Base-by-base conservation (phyloP, 2,797 vertebrate genomes). In the Macropodus opercularis region DNA sequence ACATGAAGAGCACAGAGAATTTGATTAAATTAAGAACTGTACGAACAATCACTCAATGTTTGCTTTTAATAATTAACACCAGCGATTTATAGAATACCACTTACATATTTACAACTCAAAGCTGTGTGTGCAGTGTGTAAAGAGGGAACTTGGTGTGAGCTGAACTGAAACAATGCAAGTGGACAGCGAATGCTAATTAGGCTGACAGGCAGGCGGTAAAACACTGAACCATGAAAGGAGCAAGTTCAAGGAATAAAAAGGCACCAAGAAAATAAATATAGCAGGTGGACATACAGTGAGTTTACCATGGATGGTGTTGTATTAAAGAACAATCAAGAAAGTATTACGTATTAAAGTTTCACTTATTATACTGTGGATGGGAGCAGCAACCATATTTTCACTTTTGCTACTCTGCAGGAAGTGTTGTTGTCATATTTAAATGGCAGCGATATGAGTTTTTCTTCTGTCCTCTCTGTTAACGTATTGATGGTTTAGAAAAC, bases 111-210 rank as follows among this genome's bases (percentile, higher is more conserved):
- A 26, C n/a, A 44, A 17, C 17, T 44, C 38, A 50, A 4, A 41
- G 18, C 0, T 47, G 1, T 67, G 64, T 44, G 73, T 66, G 54
- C 29, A 26, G 32, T 27, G 5, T 27, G 8, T 8, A 53, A 32
- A 2, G 26, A 29, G 46, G 38, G 32, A 6, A 9, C 36, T 52
- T 24, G 26, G 43, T 60, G 55, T 40, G 52, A 76, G 60, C 27
- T 59, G 58, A 73, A 63, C 58, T 5, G 23, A 56, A 84, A 80
- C 74, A 63, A 51, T 23, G 24, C 47, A 40, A 23, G 47, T 15
- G 53, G 49, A 63, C 59, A 73, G 35, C 17, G 22, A 52, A 35
- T 62, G 61, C 57, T 75, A 80, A 79, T 85, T 74, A 77, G 48
- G 50, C 58, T 60, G 72, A 79, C 60, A 47, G 46, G 29, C 38